phyloP scores from a whole-genome alignment of 2,888 invertebrate species.

The Eucera pruinosa region DNA sequence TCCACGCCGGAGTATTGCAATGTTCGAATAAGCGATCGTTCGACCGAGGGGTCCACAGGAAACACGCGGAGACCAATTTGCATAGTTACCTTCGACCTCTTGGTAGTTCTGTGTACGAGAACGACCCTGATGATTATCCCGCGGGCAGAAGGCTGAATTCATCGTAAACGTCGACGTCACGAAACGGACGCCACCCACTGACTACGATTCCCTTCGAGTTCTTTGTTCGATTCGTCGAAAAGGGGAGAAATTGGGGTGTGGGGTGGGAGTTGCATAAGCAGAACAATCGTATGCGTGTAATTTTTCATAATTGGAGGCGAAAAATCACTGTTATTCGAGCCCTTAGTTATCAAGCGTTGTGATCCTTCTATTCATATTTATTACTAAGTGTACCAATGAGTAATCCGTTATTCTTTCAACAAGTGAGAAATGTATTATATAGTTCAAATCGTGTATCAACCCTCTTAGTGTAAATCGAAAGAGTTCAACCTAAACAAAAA shows the following conservation, averaged over 20 bases:
- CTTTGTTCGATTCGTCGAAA: slow-evolving; percentile 36
- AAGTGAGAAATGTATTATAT: no score
- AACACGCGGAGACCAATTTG: slow-evolving; percentile 62
- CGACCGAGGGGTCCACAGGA: slow-evolving; percentile 16
- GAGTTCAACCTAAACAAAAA: no score
- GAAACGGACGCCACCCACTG: slow-evolving; percentile 64
- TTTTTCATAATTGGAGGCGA: slow-evolving; percentile 43
- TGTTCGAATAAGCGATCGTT: slow-evolving; percentile 25
- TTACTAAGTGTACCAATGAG: no score
- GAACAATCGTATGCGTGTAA: slow-evolving; percentile 42
- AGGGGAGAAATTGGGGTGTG: background rate
- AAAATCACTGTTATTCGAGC: slow-evolving; percentile 28
- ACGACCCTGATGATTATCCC: slow-evolving; percentile 71
- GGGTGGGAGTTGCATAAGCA: slow-evolving; percentile 25
- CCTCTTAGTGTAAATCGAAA: no score
- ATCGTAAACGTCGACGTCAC: slow-evolving; percentile 70
- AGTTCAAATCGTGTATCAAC: no score
- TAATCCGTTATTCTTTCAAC: no score
- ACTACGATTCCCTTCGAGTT: slow-evolving; percentile 54
- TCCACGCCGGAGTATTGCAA: slow-evolving; percentile 24
- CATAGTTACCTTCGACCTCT: slow-evolving; percentile 73
- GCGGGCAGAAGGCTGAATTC: slow-evolving; percentile 68
- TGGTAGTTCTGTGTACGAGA: slow-evolving; percentile 37
- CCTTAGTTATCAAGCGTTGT: background rate
- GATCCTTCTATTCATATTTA: slow-evolving; percentile 11